Base-by-base conservation (phyloP, 1,140 invertebrate genomes). In the Melitaea cinxia region DNA sequence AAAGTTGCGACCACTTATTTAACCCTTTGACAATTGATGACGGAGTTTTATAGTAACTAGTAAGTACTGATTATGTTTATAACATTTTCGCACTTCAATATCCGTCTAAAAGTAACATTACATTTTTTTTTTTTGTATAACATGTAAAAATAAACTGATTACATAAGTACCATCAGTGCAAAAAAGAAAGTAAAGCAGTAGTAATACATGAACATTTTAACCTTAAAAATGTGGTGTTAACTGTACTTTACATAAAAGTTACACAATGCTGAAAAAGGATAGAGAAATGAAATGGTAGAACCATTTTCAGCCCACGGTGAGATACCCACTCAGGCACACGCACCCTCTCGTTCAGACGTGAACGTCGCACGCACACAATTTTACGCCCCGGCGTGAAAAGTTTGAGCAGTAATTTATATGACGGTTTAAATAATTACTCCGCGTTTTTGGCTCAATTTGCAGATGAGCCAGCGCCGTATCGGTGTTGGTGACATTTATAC, bases 341-440 rank as follows among this genome's bases (percentile, higher is more conserved):
- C 59, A 55, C 19, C 30, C 39, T 28, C 55, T 17, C 45, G 42
- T 64, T 15, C 61, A 39, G 17, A 33, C 60, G 39, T 54, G 53
- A 33, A 37, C 49, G 23, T 28, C 64, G 45, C 59, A 61, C 79
- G 47, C 79, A 76, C 80, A 81, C 85, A 77, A 37, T 28, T 53
- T 56, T 53, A 54, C 28, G 21, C 37, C 47, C 50, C 68, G 76
- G 77, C 82, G 80, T 89, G 86, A 91, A 91, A 89, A 89, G 88
- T 91, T 89, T 85, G 77, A 86, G 80, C 85, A 79, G 85, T 91
- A 91, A 91, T 91, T 91, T 91, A 89, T 91, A 91, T 89, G 88
- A 91, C 86, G 86, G 85, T 91, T 89, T 91, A 91, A 91, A 91
- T 91, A 89, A 91, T 91, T 91, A 91, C 86, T 85, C 66, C 77